phyloP scores from a whole-genome alignment of 2,113 vertebrate species.

The Pomatorhinus ruficollis region DNA sequence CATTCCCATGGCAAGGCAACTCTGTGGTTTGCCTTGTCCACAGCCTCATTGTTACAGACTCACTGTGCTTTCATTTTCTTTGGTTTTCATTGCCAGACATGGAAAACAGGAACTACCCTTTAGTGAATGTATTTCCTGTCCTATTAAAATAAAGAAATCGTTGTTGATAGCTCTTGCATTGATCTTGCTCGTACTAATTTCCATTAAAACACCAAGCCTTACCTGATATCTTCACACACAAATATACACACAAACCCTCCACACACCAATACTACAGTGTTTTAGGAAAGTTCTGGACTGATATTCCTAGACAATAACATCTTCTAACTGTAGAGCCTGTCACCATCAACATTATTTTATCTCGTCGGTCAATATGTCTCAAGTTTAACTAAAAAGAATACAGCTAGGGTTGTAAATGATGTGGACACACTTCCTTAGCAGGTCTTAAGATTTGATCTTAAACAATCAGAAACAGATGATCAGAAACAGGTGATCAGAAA shows the following conservation, averaged over 20 bases:
- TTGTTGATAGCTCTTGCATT: not conserved
- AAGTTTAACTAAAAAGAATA: not conserved
- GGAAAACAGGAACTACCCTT: not conserved
- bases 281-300: not conserved
- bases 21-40: slow-evolving; percentile 34
- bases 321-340: not conserved
- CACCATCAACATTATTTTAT: not conserved
- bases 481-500: not conserved
- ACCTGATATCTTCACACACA: not conserved
- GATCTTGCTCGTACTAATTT: not conserved
- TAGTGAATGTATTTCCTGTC: not conserved
- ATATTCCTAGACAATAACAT: not conserved
- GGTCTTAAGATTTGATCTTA: not conserved
- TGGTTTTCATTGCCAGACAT: not conserved
- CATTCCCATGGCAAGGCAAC: slow-evolving; percentile 46
- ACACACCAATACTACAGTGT: rapidly evolving
- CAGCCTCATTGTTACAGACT: not conserved
- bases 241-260: not conserved
- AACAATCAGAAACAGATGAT: too few species aligned
- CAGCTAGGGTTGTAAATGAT: not conserved
- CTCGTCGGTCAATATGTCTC: not conserved
- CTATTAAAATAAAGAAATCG: slow-evolving; percentile 4
- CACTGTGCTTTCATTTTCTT: slow-evolving; percentile 42
- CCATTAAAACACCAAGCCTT: not conserved
- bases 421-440: not conserved